These are phyloP conservation scores for Formica aserva DNA, from an alignment of 2,888 invertebrate genomes.

Conservation along the genomic window DNA sequence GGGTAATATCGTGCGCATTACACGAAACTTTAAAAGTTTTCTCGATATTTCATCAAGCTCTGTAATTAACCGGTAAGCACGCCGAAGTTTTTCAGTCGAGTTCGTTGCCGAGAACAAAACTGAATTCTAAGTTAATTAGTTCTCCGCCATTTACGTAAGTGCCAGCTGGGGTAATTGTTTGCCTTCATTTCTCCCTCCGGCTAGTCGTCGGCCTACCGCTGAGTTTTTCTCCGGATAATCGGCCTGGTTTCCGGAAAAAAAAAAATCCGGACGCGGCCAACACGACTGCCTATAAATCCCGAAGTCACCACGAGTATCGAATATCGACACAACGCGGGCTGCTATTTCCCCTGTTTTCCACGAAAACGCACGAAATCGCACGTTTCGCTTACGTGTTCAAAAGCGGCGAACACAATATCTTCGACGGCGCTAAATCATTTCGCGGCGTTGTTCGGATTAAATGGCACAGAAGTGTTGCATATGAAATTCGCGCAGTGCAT, in stretches of 20 bases:
- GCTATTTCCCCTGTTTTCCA: constrained; percentile 64
- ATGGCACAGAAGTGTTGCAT: constrained; percentile 69
- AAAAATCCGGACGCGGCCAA: constrained; percentile 2
- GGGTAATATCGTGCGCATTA: constrained; percentile 49
- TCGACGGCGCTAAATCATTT: constrained; percentile 64
- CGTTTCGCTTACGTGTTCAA: constrained; percentile 59
- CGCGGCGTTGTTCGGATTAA: constrained; percentile 64
- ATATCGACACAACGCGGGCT: constrained; percentile 68
- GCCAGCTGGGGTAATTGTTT: constrained; percentile 61
- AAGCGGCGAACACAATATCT: constrained; percentile 46
- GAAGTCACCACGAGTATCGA: constrained; percentile 60
- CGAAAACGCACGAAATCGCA: constrained; percentile 63
- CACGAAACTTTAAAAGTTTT: constrained; percentile 48
- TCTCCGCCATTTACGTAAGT: constrained; percentile 61
- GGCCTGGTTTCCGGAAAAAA: constrained; percentile 47
- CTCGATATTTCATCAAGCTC: constrained; percentile 51
- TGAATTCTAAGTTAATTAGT: constrained; percentile 63
- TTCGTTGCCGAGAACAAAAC: constrained; percentile 53
- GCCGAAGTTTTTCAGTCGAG: constrained; percentile 51
- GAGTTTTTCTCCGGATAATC: constrained; percentile 55
- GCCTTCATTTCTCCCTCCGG: constrained; percentile 52
- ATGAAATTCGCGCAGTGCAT: constrained; percentile 70
- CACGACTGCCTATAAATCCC: constrained; percentile 54
- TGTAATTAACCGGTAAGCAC: constrained; percentile 53
- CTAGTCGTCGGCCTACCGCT: constrained; percentile 43